These are phyloP conservation scores for Ondatra zibethicus DNA, from an alignment of 2,113 vertebrate species.

Conservation along the genomic window DNA sequence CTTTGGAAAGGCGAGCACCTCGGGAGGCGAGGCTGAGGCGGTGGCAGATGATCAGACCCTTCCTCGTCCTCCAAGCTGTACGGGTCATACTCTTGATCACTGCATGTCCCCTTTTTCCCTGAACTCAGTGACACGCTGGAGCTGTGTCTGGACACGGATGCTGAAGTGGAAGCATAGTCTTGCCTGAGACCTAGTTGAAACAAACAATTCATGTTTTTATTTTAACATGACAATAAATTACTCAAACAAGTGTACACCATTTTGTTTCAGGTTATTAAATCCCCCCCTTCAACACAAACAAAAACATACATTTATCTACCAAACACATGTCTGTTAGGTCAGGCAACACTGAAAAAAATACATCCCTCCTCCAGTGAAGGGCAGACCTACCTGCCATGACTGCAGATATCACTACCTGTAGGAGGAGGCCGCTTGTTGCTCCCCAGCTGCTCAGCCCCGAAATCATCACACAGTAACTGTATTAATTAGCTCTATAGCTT, in stretches of 20 bases:
- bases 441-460: too few relatives aligned
- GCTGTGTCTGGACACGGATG: constrained; percentile 92
- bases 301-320: neutral
- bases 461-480: too few relatives aligned
- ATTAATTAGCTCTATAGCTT: too few relatives aligned
- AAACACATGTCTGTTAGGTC: neutral
- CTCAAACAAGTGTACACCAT: neutral
- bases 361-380: neutral
- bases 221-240: neutral
- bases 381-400: neutral
- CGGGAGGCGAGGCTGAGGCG: constrained; percentile 95
- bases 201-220: neutral
- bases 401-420: neutral
- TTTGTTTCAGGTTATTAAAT: constrained; percentile 10
- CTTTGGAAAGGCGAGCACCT: constrained; percentile 93
- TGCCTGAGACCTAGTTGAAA: constrained; percentile 93
- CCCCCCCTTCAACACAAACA: neutral
- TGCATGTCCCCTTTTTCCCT: constrained; percentile 88
- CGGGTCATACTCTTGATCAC: constrained; percentile 92
- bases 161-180: constrained; percentile 96
- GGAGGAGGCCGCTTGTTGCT: too few relatives aligned
- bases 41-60: constrained; percentile 95
- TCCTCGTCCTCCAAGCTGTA: constrained; percentile 96
- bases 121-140: constrained; percentile 91
- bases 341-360: neutral